Percentiles rank a stretch among this genome's conserved stretches.
Evolutionary conservation across 2,797 vertebrate genomes (phyloP).

Genomic region (Loriculus beryllinus): DNA sequence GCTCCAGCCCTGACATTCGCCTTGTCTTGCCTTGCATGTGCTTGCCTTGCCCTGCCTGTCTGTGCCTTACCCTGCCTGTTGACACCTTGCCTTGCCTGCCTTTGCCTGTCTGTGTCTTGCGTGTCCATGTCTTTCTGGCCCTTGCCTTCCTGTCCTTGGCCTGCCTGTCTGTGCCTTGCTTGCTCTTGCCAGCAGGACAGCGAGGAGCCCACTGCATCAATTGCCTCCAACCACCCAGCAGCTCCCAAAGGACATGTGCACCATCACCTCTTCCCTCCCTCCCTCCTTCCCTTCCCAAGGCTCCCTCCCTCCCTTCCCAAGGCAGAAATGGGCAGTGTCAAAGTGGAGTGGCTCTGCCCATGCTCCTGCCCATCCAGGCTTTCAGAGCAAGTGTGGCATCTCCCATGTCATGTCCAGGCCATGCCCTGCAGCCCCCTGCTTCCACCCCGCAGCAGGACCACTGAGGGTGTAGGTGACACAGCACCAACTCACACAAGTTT

Average conservation of each 20-base stretch:
- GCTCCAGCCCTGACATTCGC: conserved; percentile 26
- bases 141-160: too few species aligned
- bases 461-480: background rate
- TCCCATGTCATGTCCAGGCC: accelerated
- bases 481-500: background rate
- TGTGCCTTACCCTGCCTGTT: too few species aligned
- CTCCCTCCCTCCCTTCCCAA: background rate
- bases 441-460: background rate
- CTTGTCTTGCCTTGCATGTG: background rate
- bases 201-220: accelerated
- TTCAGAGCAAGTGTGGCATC: background rate
- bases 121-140: too few species aligned
- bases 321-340: background rate
- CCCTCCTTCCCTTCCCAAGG: background rate
- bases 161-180: too few species aligned
- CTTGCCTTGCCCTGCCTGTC: accelerated
- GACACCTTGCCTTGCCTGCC: too few species aligned
- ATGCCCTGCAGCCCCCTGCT: background rate
- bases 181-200: background rate
- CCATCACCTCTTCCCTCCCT: accelerated
- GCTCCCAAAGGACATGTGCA: accelerated
- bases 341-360: background rate
- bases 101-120: too few species aligned
- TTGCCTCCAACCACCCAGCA: background rate
- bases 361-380: background rate